These are phyloP conservation scores for Bagarius yarrelli DNA, from an alignment of 2,113 vertebrate species.

Conservation along the genomic window DNA sequence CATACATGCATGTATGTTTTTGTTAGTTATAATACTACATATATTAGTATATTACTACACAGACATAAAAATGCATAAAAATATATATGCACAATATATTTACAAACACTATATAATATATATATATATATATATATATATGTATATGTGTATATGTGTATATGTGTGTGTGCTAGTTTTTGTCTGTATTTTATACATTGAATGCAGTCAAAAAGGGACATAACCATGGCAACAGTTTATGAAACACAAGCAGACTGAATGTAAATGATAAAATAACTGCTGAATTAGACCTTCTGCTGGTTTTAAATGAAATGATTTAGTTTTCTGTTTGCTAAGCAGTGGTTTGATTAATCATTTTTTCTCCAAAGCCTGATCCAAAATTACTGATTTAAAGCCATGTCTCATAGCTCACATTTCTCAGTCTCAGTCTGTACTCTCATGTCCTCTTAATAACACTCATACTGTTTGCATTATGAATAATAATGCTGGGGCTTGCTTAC, in stretches of 20 bases:
- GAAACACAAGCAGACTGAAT: neutral
- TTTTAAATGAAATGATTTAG: neutral
- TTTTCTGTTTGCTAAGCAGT: neutral
- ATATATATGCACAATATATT: too few species aligned
- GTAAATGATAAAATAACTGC: neutral
- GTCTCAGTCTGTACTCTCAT: constrained; percentile 29
- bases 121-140: too few species aligned
- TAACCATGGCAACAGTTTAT: neutral
- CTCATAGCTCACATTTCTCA: constrained; percentile 29
- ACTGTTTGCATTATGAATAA: constrained; percentile 54
- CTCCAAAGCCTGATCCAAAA: constrained; percentile 24
- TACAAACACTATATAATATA: too few species aligned
- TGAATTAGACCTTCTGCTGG: neutral
- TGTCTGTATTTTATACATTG: too few species aligned
- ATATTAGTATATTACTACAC: too few species aligned
- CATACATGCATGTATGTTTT: too few species aligned
- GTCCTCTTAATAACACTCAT: constrained; percentile 37
- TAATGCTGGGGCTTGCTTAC: constrained; percentile 49
- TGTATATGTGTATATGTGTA: too few species aligned
- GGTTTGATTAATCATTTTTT: constrained; percentile 34
- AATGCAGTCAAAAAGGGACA: too few species aligned
- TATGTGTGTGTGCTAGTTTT: too few species aligned
- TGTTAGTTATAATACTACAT: too few species aligned
- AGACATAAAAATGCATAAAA: too few species aligned
- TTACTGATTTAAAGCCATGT: constrained; percentile 37